phyloP scores from a whole-genome alignment of 2,797 vertebrate genomes.

The Argentina silus region DNA sequence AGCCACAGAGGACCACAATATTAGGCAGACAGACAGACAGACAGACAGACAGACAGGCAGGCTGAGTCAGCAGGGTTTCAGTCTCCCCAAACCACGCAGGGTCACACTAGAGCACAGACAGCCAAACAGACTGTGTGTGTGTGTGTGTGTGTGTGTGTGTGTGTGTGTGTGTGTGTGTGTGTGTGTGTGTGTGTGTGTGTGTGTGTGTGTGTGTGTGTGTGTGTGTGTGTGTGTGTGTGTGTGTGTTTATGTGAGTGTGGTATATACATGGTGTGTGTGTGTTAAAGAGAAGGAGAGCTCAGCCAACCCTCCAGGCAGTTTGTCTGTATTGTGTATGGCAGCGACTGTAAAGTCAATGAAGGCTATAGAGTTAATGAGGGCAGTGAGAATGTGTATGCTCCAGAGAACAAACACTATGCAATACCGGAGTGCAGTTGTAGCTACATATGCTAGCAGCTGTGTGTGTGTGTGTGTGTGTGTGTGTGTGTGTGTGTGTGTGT shows the following conservation, averaged over 20 bases:
- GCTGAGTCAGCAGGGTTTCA: neutral
- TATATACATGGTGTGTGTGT: neutral
- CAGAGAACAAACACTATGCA: no score
- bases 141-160: conserved; percentile 7
- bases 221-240: conserved; percentile 21
- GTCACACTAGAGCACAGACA: neutral
- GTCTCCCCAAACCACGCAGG: no score
- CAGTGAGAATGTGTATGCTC: neutral
- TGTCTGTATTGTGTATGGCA: neutral
- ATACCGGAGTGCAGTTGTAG: neutral
- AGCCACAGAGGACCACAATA: no score
- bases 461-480: neutral
- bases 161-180: conserved; percentile 25
- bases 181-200: conserved; percentile 9
- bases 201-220: neutral
- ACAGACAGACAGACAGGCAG: neutral
- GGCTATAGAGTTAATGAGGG: neutral
- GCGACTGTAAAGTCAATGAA: no score
- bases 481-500: neutral
- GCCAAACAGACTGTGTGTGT: conserved; percentile 2
- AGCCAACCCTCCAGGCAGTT: neutral
- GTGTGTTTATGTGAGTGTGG: neutral
- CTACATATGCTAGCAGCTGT: neutral
- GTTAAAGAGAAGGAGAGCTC: neutral
- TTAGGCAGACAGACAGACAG: no score